Conservation (phyloP, 2,113 vertebrate genomes). For the Kryptolebias marmoratus region DNA sequence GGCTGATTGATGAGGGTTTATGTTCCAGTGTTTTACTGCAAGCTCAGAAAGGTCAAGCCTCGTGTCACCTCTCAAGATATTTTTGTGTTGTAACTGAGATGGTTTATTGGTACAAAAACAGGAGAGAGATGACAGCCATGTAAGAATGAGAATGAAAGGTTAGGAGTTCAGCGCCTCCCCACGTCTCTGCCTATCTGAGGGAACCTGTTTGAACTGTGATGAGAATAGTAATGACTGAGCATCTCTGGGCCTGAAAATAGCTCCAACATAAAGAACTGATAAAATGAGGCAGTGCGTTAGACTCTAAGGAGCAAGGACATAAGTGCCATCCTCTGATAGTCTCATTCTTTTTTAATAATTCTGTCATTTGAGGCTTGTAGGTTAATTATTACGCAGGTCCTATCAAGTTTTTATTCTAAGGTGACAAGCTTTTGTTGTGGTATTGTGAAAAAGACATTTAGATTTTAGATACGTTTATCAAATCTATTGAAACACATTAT, state of each 20-base stretch:
- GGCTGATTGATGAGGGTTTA: conserved; percentile 41
- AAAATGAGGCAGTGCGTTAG: conserved; percentile 47
- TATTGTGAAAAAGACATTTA: background rate
- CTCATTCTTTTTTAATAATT: conserved; percentile 12
- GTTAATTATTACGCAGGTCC: conserved; percentile 12
- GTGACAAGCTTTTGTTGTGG: background rate
- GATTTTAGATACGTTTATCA: background rate
- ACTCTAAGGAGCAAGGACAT: conserved; percentile 12
- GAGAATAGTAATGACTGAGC: conserved; percentile 62
- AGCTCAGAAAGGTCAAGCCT: conserved; percentile 55
- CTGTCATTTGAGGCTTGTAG: conserved; percentile 15
- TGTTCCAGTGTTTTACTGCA: conserved; percentile 26
- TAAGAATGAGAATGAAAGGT: conserved; percentile 51
- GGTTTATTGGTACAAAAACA: conserved; percentile 57
- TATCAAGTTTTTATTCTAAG: background rate
- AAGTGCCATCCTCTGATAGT: background rate
- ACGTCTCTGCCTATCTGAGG: conserved; percentile 37
- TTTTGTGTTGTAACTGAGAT: conserved; percentile 57
- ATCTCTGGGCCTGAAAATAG: conserved; percentile 37
- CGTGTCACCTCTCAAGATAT: conserved; percentile 41
- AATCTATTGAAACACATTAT: conserved; percentile 1
- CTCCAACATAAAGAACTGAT: conserved; percentile 37
- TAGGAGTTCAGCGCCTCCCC: conserved; percentile 47
- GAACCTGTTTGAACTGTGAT: conserved; percentile 57
- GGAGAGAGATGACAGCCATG: conserved; percentile 39